Evolutionary conservation across 2,797 vertebrate species (phyloP), one percentile per base, ranked within the genome.

Genomic region (Macroramphosus scolopax): DNA sequence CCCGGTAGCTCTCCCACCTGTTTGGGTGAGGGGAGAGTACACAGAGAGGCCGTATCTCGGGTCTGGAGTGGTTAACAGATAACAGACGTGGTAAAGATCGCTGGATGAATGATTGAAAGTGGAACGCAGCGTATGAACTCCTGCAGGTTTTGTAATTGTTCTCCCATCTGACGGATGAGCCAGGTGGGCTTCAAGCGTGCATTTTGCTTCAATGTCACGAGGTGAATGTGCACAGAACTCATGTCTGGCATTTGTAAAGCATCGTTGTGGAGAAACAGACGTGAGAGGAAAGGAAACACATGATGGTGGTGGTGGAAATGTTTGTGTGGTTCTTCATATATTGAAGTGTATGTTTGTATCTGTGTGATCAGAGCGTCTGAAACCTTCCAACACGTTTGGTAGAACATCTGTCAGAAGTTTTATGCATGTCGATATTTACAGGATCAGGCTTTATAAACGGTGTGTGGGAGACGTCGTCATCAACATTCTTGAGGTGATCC

Each of bases 51-150:
- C 63, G 43, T 63, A 65, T 51, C 57, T 63, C 18, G 36, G 67
- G 45, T 58, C 53, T 26, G 39, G n/a, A 17, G 49, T 43, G 40
- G 89, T 90, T 89, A 91, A 89, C 76, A 71, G 38, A 51, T 90
- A 89, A 89, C 88, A 33, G 57, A 48, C 36, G 24, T 7, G 20
- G 14, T 56, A 50, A 73, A 72, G 60, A 62, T 28, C 1, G 5
- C 51, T 8, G n/a, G 44, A 73, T 76, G 51, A 81, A 80, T 68
- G 61, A 76, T 60, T 77, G 46, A 73, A 54, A 59, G 48, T 29
- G 39, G 46, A 51, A 38, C n/a, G 24, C 25, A 26, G 10, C 12
- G 2, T 18, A 7, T 39, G 2, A 53, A 32, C 38, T 11, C 8
- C 63, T 39, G 40, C 34, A 17, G 26, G n/a, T 22, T 33, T 48